Base-by-base conservation (phyloP, 2,888 invertebrate genomes). In the Hyalella azteca region DNA sequence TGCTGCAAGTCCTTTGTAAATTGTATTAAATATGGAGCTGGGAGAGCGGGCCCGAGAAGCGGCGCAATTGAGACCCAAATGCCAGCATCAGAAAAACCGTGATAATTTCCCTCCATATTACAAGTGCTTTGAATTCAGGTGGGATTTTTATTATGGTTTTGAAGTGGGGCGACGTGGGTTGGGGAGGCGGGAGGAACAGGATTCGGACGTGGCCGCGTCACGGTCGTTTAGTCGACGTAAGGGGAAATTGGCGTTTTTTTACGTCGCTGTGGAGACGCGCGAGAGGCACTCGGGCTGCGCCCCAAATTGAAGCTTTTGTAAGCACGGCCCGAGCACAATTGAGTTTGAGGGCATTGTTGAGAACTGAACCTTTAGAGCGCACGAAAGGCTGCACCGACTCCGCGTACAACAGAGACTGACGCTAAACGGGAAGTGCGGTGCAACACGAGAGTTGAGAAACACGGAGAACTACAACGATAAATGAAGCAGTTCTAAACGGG, bases 121-220 rank as follows among this genome's bases (percentile, higher is more conserved):
- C 19, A 32, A n/a, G 66, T 19, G 36, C 66, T 66, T 66, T 66
- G 66, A 66, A 66, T 66, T 66, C 66, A 5, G 32, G 66, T 7
- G 2, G 66, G 36, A 66, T 66, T 66, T 66, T 36, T 36, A 66
- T 7, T 22, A 66, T 19, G 59, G 26, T 36, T 36, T 36, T 13
- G n/a, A 36, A 36, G 36, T 19, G 36, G 66, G 29, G 29, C 66
- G 19, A 36, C n/a, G 54, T 22, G 66, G 32, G 36, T 36, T 13
- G 36, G 39, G 39, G 1, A 32, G 26, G 7, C 66, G 39, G 13
- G 66, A 29, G 36, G 39, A 66, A 3, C 4, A 0, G 3, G 15
- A 36, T n/a, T n/a, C n/a, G n/a, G n/a, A n/a, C n/a, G n/a, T 11
- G 45, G 45, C 45, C 15, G 15, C 45, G 45, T 45, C 45, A 45